A percentile compares a stretch with the other conserved stretches of the same genome.
phyloP scores from a whole-genome alignment of 1,140 invertebrate genomes.

The Procambarus virginalis region DNA sequence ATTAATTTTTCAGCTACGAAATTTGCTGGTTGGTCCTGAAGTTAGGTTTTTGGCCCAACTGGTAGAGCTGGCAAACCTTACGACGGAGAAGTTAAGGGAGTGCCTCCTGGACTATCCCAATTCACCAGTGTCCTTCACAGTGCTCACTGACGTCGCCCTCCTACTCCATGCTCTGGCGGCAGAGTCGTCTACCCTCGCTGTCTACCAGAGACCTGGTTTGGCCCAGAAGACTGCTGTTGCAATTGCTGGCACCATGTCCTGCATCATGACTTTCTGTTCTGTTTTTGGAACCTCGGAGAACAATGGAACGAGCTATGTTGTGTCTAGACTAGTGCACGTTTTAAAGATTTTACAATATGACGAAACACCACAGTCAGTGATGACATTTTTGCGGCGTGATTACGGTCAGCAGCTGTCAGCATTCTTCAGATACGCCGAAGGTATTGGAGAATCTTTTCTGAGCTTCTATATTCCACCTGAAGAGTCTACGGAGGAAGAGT shows the following conservation, averaged over 20 bases:
- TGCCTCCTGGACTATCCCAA: too few species aligned
- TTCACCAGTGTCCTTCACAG: too few species aligned
- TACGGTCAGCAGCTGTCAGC: not conserved
- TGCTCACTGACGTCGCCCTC: too few species aligned
- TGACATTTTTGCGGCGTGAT: not conserved
- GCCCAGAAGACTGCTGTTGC: not conserved
- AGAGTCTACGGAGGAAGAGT: not conserved
- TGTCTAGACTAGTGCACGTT: not conserved
- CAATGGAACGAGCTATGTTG: not conserved
- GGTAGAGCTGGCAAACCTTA: not conserved
- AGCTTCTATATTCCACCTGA: not conserved
- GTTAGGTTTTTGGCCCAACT: not conserved
- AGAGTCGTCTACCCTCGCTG: not conserved
- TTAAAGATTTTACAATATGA: not conserved
- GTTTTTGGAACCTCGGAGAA: not conserved
- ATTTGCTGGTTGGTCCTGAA: not conserved
- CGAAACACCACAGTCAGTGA: not conserved
- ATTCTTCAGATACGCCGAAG: not conserved
- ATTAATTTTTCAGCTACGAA: too few species aligned
- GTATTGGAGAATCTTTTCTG: not conserved
- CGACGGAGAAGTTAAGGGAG: not conserved
- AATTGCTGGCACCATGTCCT: not conserved
- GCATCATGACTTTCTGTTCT: not conserved
- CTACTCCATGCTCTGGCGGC: not conserved
- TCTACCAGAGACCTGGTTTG: not conserved